phyloP scores from a whole-genome alignment of 2,797 vertebrate genomes.

The Enteromius paludinosus region DNA sequence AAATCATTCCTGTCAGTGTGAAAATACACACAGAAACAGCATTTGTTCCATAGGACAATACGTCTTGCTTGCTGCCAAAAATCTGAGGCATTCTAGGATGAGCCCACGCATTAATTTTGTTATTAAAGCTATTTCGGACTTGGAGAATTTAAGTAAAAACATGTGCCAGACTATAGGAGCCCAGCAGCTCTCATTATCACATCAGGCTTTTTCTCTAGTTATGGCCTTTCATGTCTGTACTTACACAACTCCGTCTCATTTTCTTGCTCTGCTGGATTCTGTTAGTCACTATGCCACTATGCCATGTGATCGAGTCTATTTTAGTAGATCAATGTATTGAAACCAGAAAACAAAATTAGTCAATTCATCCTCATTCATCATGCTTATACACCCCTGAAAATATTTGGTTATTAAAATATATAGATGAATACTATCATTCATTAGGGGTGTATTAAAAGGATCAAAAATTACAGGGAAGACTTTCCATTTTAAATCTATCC shows the following conservation, averaged over 20 bases:
- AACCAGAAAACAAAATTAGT: not conserved
- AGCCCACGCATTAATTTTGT: conserved; percentile 10
- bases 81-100: not conserved
- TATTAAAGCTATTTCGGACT: not conserved
- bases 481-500: not conserved
- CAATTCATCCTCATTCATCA: not conserved
- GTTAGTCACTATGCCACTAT: not conserved
- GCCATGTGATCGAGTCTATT: conserved; percentile 7
- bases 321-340: not conserved
- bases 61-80: not conserved
- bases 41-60: not conserved
- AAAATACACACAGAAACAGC: not conserved
- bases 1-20: not conserved
- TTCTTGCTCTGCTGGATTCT: conserved; percentile 3
- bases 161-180: conserved; percentile 20
- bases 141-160: conserved; percentile 4
- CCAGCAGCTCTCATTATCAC: conserved; percentile 12
- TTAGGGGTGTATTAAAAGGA: not conserved
- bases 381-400: not conserved
- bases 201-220: conserved; percentile 10
- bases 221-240: not conserved
- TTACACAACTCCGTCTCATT: not conserved
- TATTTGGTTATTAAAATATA: not conserved
- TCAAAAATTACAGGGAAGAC: not conserved
- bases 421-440: not conserved